Conservation (phyloP, 2,113 vertebrate genomes). For the Salvelinus alpinus region DNA sequence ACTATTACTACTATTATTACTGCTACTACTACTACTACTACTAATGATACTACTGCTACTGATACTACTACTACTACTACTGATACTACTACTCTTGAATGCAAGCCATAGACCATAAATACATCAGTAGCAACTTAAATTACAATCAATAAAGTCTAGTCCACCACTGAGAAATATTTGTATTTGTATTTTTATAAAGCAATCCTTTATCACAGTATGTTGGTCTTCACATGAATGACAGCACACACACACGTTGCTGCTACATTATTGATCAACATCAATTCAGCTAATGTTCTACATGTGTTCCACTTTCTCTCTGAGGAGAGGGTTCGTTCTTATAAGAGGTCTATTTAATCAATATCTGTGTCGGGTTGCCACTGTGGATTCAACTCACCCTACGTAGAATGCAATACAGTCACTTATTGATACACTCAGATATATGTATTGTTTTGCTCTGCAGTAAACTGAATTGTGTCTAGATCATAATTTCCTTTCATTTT, state of each 20-base stretch:
- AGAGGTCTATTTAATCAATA: conserved; percentile 55
- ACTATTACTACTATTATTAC: background rate
- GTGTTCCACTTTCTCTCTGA: conserved; percentile 55
- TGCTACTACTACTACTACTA: too few relatives aligned
- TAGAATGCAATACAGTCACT: background rate
- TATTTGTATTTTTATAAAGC: background rate
- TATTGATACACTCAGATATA: background rate
- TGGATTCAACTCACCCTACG: conserved; percentile 43
- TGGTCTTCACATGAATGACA: conserved; percentile 46
- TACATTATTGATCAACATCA: conserved; percentile 69
- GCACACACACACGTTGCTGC: conserved; percentile 48
- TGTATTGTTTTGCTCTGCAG: background rate
- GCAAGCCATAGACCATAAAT: background rate
- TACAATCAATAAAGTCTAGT: background rate
- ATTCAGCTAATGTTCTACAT: conserved; percentile 61
- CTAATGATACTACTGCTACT: too few relatives aligned
- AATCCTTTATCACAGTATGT: conserved; percentile 34
- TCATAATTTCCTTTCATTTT: background rate
- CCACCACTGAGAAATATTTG: background rate
- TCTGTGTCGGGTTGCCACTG: conserved; percentile 41
- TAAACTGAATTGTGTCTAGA: background rate
- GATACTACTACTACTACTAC: background rate
- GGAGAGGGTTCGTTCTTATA: conserved; percentile 44
- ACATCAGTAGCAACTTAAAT: background rate
- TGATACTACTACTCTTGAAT: background rate